Base-by-base conservation (phyloP, 2,797 vertebrate genomes). In the Synaphobranchus kaupii region DNA sequence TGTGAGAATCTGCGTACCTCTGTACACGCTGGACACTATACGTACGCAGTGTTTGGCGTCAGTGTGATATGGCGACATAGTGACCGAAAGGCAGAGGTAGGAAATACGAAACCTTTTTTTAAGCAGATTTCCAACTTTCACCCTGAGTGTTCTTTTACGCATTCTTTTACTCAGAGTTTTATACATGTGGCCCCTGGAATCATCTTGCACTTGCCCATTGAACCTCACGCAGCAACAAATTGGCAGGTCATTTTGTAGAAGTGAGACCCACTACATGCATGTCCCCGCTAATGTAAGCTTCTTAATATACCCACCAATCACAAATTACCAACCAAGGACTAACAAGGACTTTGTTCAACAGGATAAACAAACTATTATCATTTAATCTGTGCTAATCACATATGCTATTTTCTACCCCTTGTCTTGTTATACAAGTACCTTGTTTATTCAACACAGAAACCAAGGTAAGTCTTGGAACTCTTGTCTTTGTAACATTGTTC, bases 371-470 rank as follows among this genome's bases (percentile, higher is more conserved):
- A 39, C 39, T 76, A 76, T 39, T 76, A 31, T 17, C 71, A 76
- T 5, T 39, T 34, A 76, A 76, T 68, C 8, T 68, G 25, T 28
- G 25, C n/a, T 68, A 28, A 68, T n/a, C 63, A 10, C 63, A 68
- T 28, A 68, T 68, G n/a, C 63, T 68, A 68, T 28, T 68, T 6
- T n/a, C 63, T 76, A 76, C 13, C 12, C 31, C 71, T 31, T 39
- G 4, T 31, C 28, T 76, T 39, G 28, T 76, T 15, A 76, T 76
- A 39, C 71, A 22, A 34, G 71, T 39, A 76, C 28, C 4, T 39
- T 20, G 13, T 60, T 89, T 84, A 86, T 58, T 56, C 58, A 20
- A 88, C 83, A 86, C 28, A 85, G 48, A 87, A 88, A 90, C 86
- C 86, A 68, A 76, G 86, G 10, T 71, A 28, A 71, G n/a, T 34